Percentiles rank a stretch among this genome's conserved stretches.
phyloP scores from a whole-genome alignment of 1,140 invertebrate genomes.

The Sitobion miscanthi region DNA sequence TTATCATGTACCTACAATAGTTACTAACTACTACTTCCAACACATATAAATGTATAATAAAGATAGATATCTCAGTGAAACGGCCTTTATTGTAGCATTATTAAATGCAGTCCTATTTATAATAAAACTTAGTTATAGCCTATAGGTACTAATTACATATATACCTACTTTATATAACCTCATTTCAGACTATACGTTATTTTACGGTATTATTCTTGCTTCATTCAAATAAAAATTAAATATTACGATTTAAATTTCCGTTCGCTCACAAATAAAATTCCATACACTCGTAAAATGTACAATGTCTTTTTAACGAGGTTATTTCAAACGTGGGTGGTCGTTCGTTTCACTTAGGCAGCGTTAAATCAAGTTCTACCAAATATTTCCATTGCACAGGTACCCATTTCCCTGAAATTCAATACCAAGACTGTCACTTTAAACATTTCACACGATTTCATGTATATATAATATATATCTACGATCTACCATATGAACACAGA shows the following conservation, averaged over 20 bases:
- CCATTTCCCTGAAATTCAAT: conserved; percentile 41
- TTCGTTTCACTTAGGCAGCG: not conserved
- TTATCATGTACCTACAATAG: not conserved
- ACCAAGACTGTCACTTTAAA: conserved; percentile 39
- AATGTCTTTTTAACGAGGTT: conserved; percentile 36
- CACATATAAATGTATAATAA: not conserved
- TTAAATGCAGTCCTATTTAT: not conserved
- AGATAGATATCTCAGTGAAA: not conserved
- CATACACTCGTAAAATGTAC: not conserved
- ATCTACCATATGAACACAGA: not conserved
- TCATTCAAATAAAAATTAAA: not conserved
- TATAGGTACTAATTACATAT: not conserved
- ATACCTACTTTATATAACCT: not conserved
- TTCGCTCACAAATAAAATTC: not conserved
- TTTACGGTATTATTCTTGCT: not conserved
- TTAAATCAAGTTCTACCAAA: conserved; percentile 17
- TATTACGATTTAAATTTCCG: not conserved
- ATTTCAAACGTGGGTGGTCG: conserved; percentile 46
- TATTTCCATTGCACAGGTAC: not conserved
- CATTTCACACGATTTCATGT: conserved; percentile 9
- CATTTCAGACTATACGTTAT: not conserved
- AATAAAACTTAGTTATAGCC: not conserved
- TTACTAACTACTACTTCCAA: not conserved
- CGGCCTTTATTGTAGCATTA: not conserved
- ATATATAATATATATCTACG: not conserved